Evolutionary conservation across 1,140 invertebrate species (phyloP), one percentile per base, ranked within the genome.

Genomic region (Monochamus saltuarius): DNA sequence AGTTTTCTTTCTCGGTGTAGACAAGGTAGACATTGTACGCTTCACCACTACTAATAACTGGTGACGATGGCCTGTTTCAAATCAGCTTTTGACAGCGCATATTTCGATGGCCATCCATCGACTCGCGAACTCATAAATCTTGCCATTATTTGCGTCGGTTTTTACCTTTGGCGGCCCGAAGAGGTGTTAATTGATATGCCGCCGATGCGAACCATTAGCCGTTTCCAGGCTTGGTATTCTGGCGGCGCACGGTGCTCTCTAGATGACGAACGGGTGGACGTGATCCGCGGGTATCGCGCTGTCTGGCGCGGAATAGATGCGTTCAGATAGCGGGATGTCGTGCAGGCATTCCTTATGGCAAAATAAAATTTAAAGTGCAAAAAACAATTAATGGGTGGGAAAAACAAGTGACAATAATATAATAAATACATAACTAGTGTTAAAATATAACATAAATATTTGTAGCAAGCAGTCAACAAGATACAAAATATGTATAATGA

Each of bases 141-240:
- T 42, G 16, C 34, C 29, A 13, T 6, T 19, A 13, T 13, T 36
- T 52, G 17, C 36, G 34, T 52, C 47, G 22, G 47, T 29, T 14
- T 8, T 29, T 14, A 8, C 7, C 29, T 29, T 16, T 47, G 11
- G 13, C 9, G 11, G 11, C 17, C 14, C 19, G 43, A 17, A 38
- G 47, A 61, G 50, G 59, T 61, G 59, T 61, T 61, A 61, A 61
- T 61, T 61, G 59, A 47, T 49, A 61, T 61, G 40, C 51, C 52
- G 40, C 34, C 42, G 35, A 61, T 61, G 59, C 40, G 51, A 14
- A 53, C n/a, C 51, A 55, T 61, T 55, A 61, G 57, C 19, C 39
- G 13, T 36, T 9, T 17, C 17, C 45, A 13, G 53, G 37, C 43
- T 62, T 46, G 40, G n/a, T 47, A 61, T 61, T 61, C 54, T 19